Conservation (phyloP, 53 echinoderm and acorn worm genomes). For the Glandiceps talaboti region DNA sequence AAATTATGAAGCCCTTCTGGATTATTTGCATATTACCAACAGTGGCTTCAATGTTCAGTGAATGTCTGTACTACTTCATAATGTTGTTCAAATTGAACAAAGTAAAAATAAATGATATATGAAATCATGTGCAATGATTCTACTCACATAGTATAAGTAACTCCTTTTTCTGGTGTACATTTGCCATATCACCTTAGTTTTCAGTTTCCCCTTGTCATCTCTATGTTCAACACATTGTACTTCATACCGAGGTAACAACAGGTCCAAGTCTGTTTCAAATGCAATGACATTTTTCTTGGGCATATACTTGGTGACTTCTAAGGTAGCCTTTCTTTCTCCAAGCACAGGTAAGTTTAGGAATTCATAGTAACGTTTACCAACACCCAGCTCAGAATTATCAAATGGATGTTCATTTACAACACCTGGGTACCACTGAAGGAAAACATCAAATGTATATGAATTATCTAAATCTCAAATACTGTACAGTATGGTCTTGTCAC, state of each 20-base stretch:
- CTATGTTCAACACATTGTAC: background rate
- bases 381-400: conserved; percentile 29
- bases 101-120: too few relatives aligned
- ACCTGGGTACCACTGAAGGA: conserved; percentile 32
- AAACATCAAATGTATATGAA: background rate
- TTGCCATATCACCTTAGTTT: conserved; percentile 20
- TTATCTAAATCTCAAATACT: too few relatives aligned
- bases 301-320: conserved; percentile 21
- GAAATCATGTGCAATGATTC: background rate
- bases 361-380: conserved; percentile 31
- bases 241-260: conserved; percentile 19
- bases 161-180: conserved; percentile 33
- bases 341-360: conserved; percentile 18
- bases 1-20: too few relatives aligned
- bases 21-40: too few relatives aligned
- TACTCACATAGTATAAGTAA: conserved; percentile 37
- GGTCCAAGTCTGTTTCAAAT: conserved; percentile 20
- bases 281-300: conserved; percentile 11
- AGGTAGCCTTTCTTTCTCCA: conserved; percentile 14
- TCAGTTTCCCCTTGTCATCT: conserved; percentile 14
- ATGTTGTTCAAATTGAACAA: too few relatives aligned
- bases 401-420: conserved; percentile 12
- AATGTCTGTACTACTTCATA: too few relatives aligned
- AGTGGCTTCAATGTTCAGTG: too few relatives aligned
- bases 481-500: too few relatives aligned